These are phyloP conservation scores for Scomberomorus guttatus DNA, from an alignment of 2,797 vertebrate species.

Conservation along the genomic window DNA sequence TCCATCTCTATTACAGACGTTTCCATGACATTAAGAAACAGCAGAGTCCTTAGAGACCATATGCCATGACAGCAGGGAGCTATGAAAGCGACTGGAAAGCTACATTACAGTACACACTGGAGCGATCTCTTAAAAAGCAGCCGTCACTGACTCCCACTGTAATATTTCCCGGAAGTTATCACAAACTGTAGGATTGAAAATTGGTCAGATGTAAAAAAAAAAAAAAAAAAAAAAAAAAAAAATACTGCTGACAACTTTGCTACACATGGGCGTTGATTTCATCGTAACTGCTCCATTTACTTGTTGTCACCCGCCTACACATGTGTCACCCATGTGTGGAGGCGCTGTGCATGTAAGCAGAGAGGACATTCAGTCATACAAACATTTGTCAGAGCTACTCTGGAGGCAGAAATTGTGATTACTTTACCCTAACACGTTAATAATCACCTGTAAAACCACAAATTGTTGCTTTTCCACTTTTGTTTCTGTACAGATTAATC, in stretches of 20 bases:
- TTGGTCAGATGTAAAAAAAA: background rate
- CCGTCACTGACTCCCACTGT: constrained; percentile 17
- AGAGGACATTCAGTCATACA: constrained; percentile 9
- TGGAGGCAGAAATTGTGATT: constrained; percentile 21
- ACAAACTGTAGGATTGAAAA: background rate
- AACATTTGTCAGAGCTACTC: constrained; percentile 35
- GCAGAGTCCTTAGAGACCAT: constrained; percentile 41
- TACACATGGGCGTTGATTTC: background rate
- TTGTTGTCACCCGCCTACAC: constrained; percentile 24
- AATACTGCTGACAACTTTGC: background rate
- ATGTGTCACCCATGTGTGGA: constrained; percentile 2
- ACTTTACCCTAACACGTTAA: too few species aligned
- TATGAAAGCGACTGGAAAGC: constrained; percentile 25
- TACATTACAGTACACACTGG: constrained; percentile 19
- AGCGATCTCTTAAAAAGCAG: constrained; percentile 8
- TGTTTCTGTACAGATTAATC: too few species aligned
- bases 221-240: background rate
- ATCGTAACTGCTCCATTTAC: background rate
- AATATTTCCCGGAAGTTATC: background rate
- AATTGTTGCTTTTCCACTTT: background rate
- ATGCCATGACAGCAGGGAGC: constrained; percentile 61
- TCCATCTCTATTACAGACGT: too few species aligned
- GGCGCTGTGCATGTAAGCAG: constrained; percentile 19
- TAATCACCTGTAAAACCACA: background rate
- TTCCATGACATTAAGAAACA: constrained; percentile 19